Conservation (phyloP, 2,888 invertebrate species). For the Doris montereyensis region DNA sequence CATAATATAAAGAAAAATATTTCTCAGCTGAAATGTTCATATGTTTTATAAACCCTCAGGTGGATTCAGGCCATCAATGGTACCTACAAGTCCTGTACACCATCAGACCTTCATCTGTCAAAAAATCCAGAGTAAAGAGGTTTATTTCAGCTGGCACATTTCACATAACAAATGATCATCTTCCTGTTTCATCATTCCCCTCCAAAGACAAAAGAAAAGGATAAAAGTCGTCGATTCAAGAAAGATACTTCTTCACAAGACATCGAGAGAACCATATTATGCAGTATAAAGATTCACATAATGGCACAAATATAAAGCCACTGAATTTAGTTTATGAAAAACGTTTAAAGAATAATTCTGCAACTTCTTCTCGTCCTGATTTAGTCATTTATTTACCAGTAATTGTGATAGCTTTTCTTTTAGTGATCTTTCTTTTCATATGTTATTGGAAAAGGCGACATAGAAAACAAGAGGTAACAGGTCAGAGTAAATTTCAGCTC, state of each 20-base stretch:
- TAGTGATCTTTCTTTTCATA: constrained; percentile 28
- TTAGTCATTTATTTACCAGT: constrained; percentile 31
- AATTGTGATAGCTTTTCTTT: constrained; percentile 28
- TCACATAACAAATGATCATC: background rate
- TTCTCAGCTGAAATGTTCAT: background rate
- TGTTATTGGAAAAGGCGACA: constrained; percentile 35
- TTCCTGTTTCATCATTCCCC: too few relatives aligned
- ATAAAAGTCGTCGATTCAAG: too few relatives aligned
- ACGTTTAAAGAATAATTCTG: background rate
- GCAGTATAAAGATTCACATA: constrained; percentile 39
- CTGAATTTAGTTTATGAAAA: constrained; percentile 26
- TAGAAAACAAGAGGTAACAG: constrained; percentile 14
- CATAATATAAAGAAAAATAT: too few relatives aligned
- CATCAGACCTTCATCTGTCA: constrained; percentile 60
- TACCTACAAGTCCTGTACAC: constrained; percentile 71
- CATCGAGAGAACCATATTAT: background rate
- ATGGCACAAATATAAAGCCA: constrained; percentile 62
- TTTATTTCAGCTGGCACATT: background rate
- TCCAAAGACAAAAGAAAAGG: too few relatives aligned
- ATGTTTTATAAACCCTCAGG: constrained; percentile 54
- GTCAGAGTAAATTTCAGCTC: too few relatives aligned
- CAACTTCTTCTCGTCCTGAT: background rate
- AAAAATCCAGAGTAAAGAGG: background rate
- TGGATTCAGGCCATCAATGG: constrained; percentile 72
- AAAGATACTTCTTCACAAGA: background rate